These are phyloP conservation scores for Stramonita haemastoma DNA, from an alignment of 2,888 invertebrate species.

Conservation along the genomic window DNA sequence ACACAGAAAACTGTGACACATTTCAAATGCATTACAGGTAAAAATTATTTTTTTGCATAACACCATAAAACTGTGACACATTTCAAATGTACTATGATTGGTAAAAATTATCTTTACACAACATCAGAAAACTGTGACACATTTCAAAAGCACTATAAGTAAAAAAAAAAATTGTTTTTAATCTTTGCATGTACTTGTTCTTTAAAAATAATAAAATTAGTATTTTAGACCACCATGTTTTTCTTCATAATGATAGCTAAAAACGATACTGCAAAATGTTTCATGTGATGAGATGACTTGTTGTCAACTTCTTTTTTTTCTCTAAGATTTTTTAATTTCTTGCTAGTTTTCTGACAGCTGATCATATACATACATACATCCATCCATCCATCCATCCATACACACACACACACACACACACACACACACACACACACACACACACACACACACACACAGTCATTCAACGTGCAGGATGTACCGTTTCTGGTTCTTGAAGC, in stretches of 20 bases:
- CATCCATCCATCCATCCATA: no score
- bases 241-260: no score
- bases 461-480: constrained; percentile 68
- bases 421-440: not conserved
- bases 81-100: no score
- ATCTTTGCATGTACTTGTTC: no score
- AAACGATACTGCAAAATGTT: no score
- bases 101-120: constrained; percentile 96
- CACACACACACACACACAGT: not conserved
- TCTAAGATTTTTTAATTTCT: no score
- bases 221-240: no score
- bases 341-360: no score
- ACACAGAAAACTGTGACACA: constrained; percentile 86
- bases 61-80: constrained; percentile 85
- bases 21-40: no score
- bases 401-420: not conserved
- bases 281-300: no score
- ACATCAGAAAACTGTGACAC: constrained; percentile 86
- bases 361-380: not conserved
- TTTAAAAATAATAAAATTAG: no score
- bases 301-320: no score
- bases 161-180: constrained; percentile 92
- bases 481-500: constrained; percentile 86
- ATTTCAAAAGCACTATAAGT: constrained; percentile 45
- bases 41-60: constrained; percentile 96